Evolutionary conservation across 2,113 vertebrate genomes (phyloP), one percentile per base, ranked within the genome.

Genomic region (Meles meles): DNA sequence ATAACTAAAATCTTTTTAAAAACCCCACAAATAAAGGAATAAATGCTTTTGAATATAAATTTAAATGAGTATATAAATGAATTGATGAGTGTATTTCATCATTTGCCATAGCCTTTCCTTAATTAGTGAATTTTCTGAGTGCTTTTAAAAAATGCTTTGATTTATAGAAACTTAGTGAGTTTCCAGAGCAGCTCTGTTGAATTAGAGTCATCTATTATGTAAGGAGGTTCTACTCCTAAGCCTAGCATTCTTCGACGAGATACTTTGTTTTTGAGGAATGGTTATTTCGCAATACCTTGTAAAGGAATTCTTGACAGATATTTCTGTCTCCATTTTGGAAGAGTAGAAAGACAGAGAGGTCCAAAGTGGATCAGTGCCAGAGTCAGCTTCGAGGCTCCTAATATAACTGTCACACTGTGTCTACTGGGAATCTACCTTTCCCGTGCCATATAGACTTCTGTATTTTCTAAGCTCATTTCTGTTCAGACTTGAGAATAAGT

Each of bases 71-170:
- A 55, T 13, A 17, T 39, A 92, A 76, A 72, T 86, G 77, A 81
- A 84, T 71, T 47, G 49, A 88, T 71, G 85, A 39, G 39, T 81
- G 12, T 76, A 6, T 77, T 31, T 80, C 4, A 1, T 74, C 57
- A 91, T 71, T 93, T 96, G 80, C 49, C 59, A 44, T 65, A 95
- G 61, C 21, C 74, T 93, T 81, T 88, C 81, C 91, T 90, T 63
- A 93, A 92, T 74, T 71, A 82, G 71, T 71, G 88, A 44, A 71
- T 93, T 90, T 94, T 77, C 59, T 29, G 63, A 91, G 52, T 82
- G 72, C 76, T 96, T 96, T 95, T 71, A 93, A 76, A 94, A 96
- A 90, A 84, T 84, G 29, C 93, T 86, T 88, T 95, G 91, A 85
- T 88, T 87, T 90, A 52, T 71, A 90, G 72, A 79, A 81, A 91